These are phyloP conservation scores for Psilanteris sp. DNA, from an alignment of 1,140 invertebrate species.

Conservation along the genomic window DNA sequence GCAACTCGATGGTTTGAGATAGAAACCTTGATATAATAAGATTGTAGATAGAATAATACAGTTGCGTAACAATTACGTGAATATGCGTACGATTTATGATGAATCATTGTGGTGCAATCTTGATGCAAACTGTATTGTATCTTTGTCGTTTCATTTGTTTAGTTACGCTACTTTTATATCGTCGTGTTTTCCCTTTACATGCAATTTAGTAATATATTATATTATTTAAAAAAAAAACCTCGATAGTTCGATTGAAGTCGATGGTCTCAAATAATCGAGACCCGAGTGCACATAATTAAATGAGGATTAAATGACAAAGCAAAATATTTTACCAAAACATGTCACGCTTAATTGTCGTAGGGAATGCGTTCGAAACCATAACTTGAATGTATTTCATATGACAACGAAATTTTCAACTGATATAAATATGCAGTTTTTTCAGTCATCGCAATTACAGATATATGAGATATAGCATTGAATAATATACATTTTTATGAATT, in stretches of 20 bases:
- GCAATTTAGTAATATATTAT: no score
- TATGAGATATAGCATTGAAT: conserved; percentile 49
- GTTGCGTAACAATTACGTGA: conserved; percentile 24
- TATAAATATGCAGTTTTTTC: conserved; percentile 35
- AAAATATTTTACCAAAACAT: conserved; percentile 10
- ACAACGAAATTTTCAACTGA: conserved; percentile 13
- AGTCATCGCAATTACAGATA: conserved; percentile 43
- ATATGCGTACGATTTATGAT: conserved; percentile 9
- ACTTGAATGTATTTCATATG: conserved; percentile 1
- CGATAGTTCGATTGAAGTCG: conserved; percentile 32
- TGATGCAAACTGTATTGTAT: neutral
- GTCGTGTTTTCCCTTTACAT: neutral
- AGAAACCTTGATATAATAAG: conserved; percentile 17
- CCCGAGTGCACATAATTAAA: conserved; percentile 34
- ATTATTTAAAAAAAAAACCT: no score
- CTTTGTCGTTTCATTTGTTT: conserved; percentile 5
- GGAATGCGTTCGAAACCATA: neutral
- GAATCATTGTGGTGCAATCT: conserved; percentile 14
- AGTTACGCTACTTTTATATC: conserved; percentile 1
- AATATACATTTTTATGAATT: conserved; percentile 48
- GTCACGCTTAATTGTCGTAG: neutral
- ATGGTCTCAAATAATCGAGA: conserved; percentile 29
- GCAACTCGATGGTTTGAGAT: conserved; percentile 41
- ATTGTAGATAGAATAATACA: conserved; percentile 40
- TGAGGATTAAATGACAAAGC: conserved; percentile 4